phyloP scores from a whole-genome alignment of 2,888 invertebrate species.

The Terebella lapidaria region DNA sequence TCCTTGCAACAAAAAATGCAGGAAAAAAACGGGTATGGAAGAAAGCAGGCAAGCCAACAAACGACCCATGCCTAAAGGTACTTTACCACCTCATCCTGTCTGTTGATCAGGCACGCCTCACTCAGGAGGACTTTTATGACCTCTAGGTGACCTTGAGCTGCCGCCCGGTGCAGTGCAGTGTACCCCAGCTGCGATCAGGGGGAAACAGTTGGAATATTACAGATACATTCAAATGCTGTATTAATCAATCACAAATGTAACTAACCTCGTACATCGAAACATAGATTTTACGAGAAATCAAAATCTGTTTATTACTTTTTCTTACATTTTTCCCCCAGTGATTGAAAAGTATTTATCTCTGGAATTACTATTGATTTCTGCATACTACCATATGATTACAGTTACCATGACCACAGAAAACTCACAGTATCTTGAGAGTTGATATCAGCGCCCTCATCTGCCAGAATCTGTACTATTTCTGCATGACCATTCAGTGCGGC shows the following conservation, averaged over 20 bases:
- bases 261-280: slow-evolving; percentile 2
- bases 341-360: too few relatives aligned
- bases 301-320: too few relatives aligned
- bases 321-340: too few relatives aligned
- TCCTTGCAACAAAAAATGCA: too few relatives aligned
- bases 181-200: slow-evolving; percentile 62
- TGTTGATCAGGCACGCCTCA: slow-evolving; percentile 66
- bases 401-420: slow-evolving; percentile 24
- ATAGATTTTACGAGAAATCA: not conserved
- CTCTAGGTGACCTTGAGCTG: slow-evolving; percentile 76
- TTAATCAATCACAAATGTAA: not conserved
- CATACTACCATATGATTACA: too few relatives aligned
- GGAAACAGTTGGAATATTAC: too few relatives aligned
- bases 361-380: too few relatives aligned
- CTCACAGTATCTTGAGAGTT: slow-evolving; percentile 58
- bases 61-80: not conserved
- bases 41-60: too few relatives aligned
- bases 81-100: slow-evolving; percentile 68
- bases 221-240: not conserved
- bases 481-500: slow-evolving; percentile 59
- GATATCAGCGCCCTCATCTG: slow-evolving; percentile 55
- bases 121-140: slow-evolving; percentile 68
- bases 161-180: slow-evolving; percentile 73
- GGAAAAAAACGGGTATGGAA: too few relatives aligned
- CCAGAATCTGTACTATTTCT: slow-evolving; percentile 56